phyloP scores from a whole-genome alignment of 2,797 vertebrate genomes.

The Arrhamphus sclerolepis region DNA sequence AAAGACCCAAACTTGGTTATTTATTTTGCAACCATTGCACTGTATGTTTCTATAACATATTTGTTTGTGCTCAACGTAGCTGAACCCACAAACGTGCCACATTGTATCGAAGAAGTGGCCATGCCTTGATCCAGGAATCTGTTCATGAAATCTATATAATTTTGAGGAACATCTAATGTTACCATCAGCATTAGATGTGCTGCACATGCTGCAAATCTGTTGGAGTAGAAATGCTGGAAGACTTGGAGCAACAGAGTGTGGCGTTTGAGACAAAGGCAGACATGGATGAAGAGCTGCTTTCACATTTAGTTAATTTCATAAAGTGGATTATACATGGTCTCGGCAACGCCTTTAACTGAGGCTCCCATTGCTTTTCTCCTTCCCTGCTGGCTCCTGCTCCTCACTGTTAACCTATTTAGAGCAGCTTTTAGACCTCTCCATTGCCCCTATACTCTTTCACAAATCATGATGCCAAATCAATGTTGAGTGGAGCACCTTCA shows the following conservation, averaged over 20 bases:
- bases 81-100: no score
- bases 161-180: no score
- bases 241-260: slow-evolving; percentile 10
- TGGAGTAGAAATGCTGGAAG: neutral
- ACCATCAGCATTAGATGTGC: no score
- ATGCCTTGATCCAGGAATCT: no score
- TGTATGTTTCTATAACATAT: no score
- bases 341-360: slow-evolving; percentile 49
- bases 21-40: no score
- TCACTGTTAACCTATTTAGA: slow-evolving; percentile 72
- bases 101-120: no score
- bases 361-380: slow-evolving; percentile 39
- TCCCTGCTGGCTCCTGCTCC: slow-evolving; percentile 41
- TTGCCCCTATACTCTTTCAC: slow-evolving; percentile 72
- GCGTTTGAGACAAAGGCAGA: slow-evolving; percentile 60
- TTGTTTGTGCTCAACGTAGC: no score
- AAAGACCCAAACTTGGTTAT: no score
- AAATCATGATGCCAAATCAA: slow-evolving; percentile 80
- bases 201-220: neutral
- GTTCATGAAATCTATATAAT: no score
- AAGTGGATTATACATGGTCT: slow-evolving; percentile 63
- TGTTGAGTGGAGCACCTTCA: slow-evolving; percentile 74
- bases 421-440: slow-evolving; percentile 64
- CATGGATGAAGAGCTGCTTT: slow-evolving; percentile 41
- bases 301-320: slow-evolving; percentile 65